These are phyloP conservation scores for Agriopis aurantiaria DNA, from an alignment of 2,888 invertebrate genomes.

Conservation along the genomic window DNA sequence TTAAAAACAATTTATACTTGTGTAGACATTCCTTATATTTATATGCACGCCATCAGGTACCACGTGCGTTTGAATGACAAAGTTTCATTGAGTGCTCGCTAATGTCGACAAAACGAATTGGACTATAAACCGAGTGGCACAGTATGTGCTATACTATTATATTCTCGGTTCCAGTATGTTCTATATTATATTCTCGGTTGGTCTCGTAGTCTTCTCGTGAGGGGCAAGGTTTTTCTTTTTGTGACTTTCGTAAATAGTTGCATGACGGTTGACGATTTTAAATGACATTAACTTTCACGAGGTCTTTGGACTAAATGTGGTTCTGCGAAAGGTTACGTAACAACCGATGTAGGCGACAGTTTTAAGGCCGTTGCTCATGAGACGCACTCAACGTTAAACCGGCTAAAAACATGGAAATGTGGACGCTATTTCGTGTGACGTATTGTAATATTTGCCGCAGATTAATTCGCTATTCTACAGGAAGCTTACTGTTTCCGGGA, in stretches of 20 bases:
- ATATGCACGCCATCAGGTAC: neutral
- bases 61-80: slow-evolving; percentile 21
- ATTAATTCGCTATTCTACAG: no score
- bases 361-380: no score
- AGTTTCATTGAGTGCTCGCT: slow-evolving; percentile 27
- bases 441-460: no score
- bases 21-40: no score
- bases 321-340: neutral
- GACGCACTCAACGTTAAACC: no score
- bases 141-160: no score
- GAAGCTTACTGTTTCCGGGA: no score
- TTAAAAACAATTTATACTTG: no score
- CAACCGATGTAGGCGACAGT: neutral
- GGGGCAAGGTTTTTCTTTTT: slow-evolving; percentile 11
- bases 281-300: slow-evolving; percentile 5
- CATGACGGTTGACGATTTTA: neutral
- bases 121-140: slow-evolving; percentile 9
- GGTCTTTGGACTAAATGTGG: neutral
- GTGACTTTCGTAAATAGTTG: slow-evolving; percentile 9
- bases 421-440: no score
- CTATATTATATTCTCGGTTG: slow-evolving; percentile 13
- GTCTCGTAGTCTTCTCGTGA: slow-evolving; percentile 24
- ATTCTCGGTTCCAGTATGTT: slow-evolving; percentile 29
- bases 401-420: no score
- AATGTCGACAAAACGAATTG: slow-evolving; percentile 17